Evolutionary conservation across 2,797 vertebrate species (phyloP), one percentile per base, ranked within the genome.

Genomic region (Pantherophis alleghaniensis): DNA sequence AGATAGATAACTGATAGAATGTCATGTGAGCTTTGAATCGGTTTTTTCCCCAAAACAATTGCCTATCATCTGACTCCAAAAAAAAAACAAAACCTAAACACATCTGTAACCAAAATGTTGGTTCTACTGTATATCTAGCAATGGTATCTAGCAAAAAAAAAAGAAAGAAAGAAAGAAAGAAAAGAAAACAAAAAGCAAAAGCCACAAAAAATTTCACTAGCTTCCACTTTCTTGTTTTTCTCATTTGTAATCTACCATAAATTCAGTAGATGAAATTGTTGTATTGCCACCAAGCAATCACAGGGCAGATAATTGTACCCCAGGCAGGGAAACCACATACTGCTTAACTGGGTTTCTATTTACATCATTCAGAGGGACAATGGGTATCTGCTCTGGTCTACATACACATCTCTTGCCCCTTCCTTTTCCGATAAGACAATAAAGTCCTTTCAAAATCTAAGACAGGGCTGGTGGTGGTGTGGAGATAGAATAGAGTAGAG

Each of bases 381-480:
- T 83, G 20, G 37, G 20, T 47, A 47, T 47, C 74, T 83, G 74
- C 37, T 24, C 74, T 83, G 20, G 37, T 47, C 37, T 47, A 11
- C 74, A 83, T 42, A 11, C 37, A 47, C 74, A 47, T 47, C 37
- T 9, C 74, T 83, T 47, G 20, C 1, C 20, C 32, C 37, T 47
- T 24, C 37, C 37, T 47, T 83, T 83, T 83, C 18, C 10, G 7
- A 79, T 79, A 79, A 79, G 74, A 79, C 9, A 74, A 74, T 32
- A 79, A 42, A 79, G 74, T 22, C 74, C 42, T 83, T 83, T 47
- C 37, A 83, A 24, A 83, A 83, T 83, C 20, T 83, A 47, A 83
- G 37, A 7, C 51, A 0, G 51, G 51, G 51, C 1, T 1, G 28
- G 61, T 1, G 63, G 61, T 0, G 11, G 1, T 28, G 63, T 1